A percentile compares a stretch with the other conserved stretches of the same genome.
phyloP scores from a whole-genome alignment of 2,113 vertebrate species.

The Oryzias woworae region DNA sequence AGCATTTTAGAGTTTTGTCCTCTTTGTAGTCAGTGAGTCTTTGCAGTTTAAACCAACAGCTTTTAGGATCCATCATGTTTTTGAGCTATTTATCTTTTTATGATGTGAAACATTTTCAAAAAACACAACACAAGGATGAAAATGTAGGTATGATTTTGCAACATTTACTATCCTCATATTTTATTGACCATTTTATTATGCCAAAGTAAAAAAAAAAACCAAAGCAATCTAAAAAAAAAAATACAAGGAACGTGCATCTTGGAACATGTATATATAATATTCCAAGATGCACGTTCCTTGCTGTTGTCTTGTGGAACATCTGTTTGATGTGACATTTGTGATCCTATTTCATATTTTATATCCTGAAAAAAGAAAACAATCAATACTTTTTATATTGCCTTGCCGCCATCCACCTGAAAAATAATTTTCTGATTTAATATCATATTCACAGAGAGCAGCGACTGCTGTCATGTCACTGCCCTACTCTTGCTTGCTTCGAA shows the following conservation, averaged over 20 bases:
- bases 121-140: too few relatives aligned
- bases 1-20: background rate
- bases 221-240: background rate
- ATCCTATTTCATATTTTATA: constrained; percentile 28
- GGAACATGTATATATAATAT: background rate
- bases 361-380: constrained; percentile 33
- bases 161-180: too few relatives aligned
- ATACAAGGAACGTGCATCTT: too few relatives aligned
- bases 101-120: too few relatives aligned
- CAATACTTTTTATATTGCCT: constrained; percentile 54
- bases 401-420: constrained; percentile 29
- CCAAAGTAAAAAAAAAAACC: too few relatives aligned
- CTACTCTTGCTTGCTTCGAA: constrained; percentile 19
- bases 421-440: constrained; percentile 36
- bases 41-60: background rate
- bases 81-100: too few relatives aligned
- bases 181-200: too few relatives aligned
- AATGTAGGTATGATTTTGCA: too few relatives aligned
- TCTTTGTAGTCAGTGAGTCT: background rate
- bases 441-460: constrained; percentile 24
- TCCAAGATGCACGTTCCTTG: background rate
- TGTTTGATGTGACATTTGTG: constrained; percentile 23
- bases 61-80: too few relatives aligned
- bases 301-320: background rate
- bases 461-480: constrained; percentile 16